These are phyloP conservation scores for Plutella xylostella DNA, from an alignment of 2,888 invertebrate genomes.

Conservation along the genomic window DNA sequence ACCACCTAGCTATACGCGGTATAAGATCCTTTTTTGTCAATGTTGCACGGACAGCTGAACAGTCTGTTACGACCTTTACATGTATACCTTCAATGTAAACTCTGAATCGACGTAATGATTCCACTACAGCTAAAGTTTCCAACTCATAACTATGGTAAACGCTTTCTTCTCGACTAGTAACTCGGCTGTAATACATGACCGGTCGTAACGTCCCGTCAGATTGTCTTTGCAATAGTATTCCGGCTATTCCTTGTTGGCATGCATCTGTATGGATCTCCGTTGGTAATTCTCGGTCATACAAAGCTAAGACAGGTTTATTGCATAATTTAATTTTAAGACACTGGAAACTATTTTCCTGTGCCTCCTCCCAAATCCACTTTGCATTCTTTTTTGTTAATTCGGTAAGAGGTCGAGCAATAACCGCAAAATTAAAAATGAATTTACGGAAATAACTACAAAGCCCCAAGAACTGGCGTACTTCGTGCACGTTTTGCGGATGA, in stretches of 20 bases:
- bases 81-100: conserved; percentile 22
- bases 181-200: conserved; percentile 23
- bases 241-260: conserved; percentile 21
- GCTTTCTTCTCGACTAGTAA: conserved; percentile 18
- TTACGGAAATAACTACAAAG: conserved; percentile 17
- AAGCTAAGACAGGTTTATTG: conserved; percentile 17
- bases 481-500: conserved; percentile 12
- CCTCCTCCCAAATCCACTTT: conserved; percentile 11
- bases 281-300: conserved; percentile 15
- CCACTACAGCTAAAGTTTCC: conserved; percentile 30
- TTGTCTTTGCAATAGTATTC: conserved; percentile 21
- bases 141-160: conserved; percentile 21
- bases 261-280: conserved; percentile 28
- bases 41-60: background rate
- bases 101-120: conserved; percentile 24
- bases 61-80: conserved; percentile 2
- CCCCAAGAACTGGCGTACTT: conserved; percentile 16
- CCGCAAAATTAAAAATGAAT: conserved; percentile 18
- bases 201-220: conserved; percentile 10
- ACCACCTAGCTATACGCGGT: conserved; percentile 5
- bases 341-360: conserved; percentile 17
- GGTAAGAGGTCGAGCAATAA: conserved; percentile 16
- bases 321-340: conserved; percentile 17
- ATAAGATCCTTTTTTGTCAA: background rate
- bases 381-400: conserved; percentile 16